Conservation (phyloP, 2,113 vertebrate genomes). For the Sinocyclocheilus grahami region DNA sequence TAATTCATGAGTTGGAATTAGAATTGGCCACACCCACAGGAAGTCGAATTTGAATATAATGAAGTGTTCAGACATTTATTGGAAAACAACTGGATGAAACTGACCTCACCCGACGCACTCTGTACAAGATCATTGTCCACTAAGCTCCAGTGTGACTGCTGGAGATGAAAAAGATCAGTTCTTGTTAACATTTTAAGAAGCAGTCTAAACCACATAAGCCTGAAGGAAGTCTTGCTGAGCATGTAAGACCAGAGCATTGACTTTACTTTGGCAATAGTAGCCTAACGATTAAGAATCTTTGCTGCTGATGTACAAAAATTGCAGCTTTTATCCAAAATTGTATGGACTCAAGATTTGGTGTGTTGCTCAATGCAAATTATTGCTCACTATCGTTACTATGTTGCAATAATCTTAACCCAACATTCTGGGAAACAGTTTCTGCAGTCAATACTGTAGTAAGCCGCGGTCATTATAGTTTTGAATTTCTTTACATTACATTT, state of each 20-base stretch:
- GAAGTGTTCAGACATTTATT: too few relatives aligned
- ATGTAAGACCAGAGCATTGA: neutral
- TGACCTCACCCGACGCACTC: neutral
- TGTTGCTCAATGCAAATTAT: slow-evolving; percentile 10
- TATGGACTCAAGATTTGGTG: neutral
- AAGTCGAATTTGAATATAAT: too few relatives aligned
- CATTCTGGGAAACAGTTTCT: neutral
- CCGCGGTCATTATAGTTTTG: neutral
- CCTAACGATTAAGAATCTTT: slow-evolving; percentile 30
- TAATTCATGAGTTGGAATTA: too few relatives aligned
- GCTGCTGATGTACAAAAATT: slow-evolving; percentile 11
- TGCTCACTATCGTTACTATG: slow-evolving; percentile 21
- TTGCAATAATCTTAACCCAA: neutral
- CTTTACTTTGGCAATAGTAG: slow-evolving; percentile 25
- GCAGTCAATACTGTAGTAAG: neutral
- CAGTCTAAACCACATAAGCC: slow-evolving; percentile 10
- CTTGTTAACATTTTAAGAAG: slow-evolving; percentile 13
- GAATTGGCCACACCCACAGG: too few relatives aligned
- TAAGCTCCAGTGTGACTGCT: neutral
- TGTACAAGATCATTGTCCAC: neutral
- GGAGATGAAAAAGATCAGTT: neutral
- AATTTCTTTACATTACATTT: too few relatives aligned
- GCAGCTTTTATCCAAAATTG: slow-evolving; percentile 19
- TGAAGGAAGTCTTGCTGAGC: slow-evolving; percentile 5
- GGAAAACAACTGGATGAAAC: too few relatives aligned